These are phyloP conservation scores for Holothuria leucospilota DNA, from an alignment of 53 echinoderm and acorn worm genomes.

Conservation along the genomic window DNA sequence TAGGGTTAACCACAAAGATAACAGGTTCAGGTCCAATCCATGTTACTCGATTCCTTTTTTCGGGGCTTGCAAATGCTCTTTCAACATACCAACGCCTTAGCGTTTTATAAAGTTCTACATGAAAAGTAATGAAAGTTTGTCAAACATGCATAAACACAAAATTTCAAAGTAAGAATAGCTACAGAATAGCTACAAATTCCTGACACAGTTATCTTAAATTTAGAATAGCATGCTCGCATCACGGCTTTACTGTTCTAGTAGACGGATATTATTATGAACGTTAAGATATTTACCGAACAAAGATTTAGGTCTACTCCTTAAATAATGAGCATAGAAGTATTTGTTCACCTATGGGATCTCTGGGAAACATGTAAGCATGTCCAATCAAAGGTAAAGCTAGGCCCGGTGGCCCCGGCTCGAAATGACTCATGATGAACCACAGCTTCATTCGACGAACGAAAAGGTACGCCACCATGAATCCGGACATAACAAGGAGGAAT, in stretches of 20 bases:
- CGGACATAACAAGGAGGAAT: constrained; percentile 18
- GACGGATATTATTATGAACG: no score
- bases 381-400: constrained; percentile 79
- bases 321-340: background rate
- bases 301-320: no score
- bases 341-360: constrained; percentile 72
- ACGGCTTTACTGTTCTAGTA: no score
- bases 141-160: no score
- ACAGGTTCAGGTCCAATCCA: constrained; percentile 74
- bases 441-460: constrained; percentile 50
- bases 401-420: constrained; percentile 61
- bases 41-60: background rate
- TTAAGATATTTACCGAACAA: no score
- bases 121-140: no score
- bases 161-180: no score
- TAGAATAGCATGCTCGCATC: no score
- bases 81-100: background rate
- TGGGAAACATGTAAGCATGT: constrained; percentile 69
- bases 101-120: background rate
- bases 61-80: background rate
- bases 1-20: constrained; percentile 55
- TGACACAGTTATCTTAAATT: no score
- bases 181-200: no score
- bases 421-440: constrained; percentile 64
- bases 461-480: constrained; percentile 39